A percentile compares a stretch with the other conserved stretches of the same genome.
phyloP scores from a whole-genome alignment of 2,113 vertebrate species.

The Centropristis striata region DNA sequence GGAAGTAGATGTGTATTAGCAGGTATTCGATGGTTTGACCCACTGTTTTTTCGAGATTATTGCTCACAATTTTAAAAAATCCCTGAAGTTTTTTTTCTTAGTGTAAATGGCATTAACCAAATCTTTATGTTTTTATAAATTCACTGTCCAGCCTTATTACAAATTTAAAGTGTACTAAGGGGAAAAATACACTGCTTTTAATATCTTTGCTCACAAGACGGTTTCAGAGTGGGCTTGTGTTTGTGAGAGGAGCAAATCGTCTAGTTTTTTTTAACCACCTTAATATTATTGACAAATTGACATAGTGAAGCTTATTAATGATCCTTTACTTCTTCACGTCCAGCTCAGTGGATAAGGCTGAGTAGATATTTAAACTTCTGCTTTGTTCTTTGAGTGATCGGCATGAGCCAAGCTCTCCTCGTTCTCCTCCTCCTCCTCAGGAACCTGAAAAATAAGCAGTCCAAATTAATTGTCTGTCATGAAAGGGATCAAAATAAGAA shows the following conservation, averaged over 20 bases:
- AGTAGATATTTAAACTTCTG: conserved; percentile 75
- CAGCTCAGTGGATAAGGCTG: background rate
- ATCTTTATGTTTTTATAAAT: background rate
- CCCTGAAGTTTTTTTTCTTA: conserved; percentile 39
- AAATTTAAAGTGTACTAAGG: background rate
- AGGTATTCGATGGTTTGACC: conserved; percentile 14
- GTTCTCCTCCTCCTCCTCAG: conserved; percentile 83
- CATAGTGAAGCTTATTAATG: background rate
- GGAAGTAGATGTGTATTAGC: conserved; percentile 31
- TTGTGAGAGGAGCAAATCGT: background rate
- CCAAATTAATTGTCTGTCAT: conserved; percentile 5
- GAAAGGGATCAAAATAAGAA: background rate
- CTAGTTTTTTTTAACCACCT: background rate
- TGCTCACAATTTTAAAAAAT: conserved; percentile 38
- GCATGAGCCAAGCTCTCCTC: conserved; percentile 83
- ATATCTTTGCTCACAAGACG: background rate
- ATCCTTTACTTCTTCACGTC: conserved; percentile 6
- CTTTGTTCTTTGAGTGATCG: conserved; percentile 86
- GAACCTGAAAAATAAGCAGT: conserved; percentile 76
- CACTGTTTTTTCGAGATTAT: background rate
- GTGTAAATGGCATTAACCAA: background rate
- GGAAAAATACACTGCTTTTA: background rate
- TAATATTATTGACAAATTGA: conserved; percentile 3
- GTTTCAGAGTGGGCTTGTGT: background rate
- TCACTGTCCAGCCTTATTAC: background rate